A percentile compares a stretch with the other conserved stretches of the same genome.
Evolutionary conservation across 2,113 vertebrate species (phyloP).

Genomic region (Crotalus tigris): DNA sequence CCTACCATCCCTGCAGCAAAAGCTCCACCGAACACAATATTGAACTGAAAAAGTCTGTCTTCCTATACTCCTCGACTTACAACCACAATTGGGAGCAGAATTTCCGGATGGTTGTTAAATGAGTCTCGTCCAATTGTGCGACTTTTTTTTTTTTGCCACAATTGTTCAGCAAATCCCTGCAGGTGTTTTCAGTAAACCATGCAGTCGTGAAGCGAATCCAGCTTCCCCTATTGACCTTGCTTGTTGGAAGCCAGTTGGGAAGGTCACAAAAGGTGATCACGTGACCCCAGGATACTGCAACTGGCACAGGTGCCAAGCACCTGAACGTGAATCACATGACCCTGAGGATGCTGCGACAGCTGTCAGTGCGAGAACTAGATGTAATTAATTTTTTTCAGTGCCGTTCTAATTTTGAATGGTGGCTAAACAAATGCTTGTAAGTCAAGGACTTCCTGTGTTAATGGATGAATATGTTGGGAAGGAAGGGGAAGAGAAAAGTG

Average conservation of each 20-base stretch:
- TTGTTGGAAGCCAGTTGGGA: background rate
- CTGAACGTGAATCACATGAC: background rate
- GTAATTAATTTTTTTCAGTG: background rate
- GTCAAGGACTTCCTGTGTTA: background rate
- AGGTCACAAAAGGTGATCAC: background rate
- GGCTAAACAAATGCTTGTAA: background rate
- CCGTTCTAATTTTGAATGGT: background rate
- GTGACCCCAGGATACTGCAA: background rate
- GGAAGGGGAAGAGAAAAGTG: constrained; percentile 32
- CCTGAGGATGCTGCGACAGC: background rate
- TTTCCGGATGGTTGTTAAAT: background rate
- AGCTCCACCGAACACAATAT: constrained; percentile 49
- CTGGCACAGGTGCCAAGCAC: background rate
- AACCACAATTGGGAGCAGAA: background rate
- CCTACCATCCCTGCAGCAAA: constrained; percentile 45
- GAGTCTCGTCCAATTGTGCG: background rate
- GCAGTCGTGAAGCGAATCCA: too few species aligned
- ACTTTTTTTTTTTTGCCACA: background rate
- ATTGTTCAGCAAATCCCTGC: too few species aligned
- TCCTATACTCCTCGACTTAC: background rate
- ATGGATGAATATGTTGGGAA: too few species aligned
- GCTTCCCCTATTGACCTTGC: background rate
- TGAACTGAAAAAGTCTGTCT: constrained; percentile 39
- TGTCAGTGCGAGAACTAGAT: background rate
- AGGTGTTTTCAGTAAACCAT: too few species aligned